These are phyloP conservation scores for Panonychus citri DNA, from an alignment of 1,140 invertebrate genomes.

Conservation along the genomic window DNA sequence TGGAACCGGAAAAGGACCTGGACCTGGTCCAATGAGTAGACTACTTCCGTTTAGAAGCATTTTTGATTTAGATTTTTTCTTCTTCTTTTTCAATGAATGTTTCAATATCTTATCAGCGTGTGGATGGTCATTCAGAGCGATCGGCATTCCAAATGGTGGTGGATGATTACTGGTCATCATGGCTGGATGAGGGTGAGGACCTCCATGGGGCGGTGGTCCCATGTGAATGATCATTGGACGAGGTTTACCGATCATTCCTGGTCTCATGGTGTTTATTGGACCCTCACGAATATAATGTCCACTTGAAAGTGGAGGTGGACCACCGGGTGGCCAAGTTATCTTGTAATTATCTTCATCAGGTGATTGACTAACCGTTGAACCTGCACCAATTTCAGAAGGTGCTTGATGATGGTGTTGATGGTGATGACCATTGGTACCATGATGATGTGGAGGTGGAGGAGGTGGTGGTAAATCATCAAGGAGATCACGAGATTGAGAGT, in stretches of 20 bases:
- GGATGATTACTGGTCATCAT: slow-evolving; percentile 14
- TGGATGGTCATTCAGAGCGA: background rate
- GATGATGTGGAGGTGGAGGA: background rate
- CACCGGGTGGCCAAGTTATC: slow-evolving; percentile 47
- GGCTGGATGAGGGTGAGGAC: slow-evolving; percentile 21
- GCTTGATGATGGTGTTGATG: slow-evolving; percentile 14
- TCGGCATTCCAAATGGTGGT: slow-evolving; percentile 10
- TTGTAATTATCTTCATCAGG: slow-evolving; percentile 53
- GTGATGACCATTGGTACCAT: background rate
- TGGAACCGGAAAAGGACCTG: background rate
- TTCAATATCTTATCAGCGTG: slow-evolving; percentile 3
- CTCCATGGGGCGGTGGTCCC: slow-evolving; percentile 44
- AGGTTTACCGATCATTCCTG: slow-evolving; percentile 26
- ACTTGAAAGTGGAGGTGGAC: slow-evolving; percentile 22
- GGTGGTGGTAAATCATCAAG: background rate
- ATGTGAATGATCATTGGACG: slow-evolving; percentile 36
- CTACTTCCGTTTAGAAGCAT: background rate
- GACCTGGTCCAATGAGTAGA: too few relatives aligned
- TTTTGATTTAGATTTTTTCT: slow-evolving; percentile 3
- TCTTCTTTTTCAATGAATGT: slow-evolving; percentile 6
- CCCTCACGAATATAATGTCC: too few relatives aligned
- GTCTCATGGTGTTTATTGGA: too few relatives aligned
- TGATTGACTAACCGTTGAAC: slow-evolving; percentile 8
- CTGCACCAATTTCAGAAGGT: slow-evolving; percentile 13
- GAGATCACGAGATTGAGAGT: background rate